A percentile compares a stretch with the other conserved stretches of the same genome.
Conservation (phyloP, 1,140 invertebrate species). For the Trachymyrmex cornetzi region DNA sequence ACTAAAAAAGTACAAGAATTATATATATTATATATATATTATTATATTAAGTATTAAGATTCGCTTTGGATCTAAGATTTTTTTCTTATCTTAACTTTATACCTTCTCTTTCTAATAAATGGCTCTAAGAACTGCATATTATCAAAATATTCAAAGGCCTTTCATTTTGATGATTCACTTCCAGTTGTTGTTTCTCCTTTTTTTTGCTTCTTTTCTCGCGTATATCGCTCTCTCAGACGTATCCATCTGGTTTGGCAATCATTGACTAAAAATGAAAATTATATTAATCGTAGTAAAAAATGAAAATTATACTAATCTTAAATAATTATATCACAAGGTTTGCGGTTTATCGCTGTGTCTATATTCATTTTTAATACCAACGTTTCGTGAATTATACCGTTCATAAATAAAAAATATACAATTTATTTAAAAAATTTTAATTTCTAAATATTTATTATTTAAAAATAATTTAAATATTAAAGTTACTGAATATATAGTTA, state of each 20-base stretch:
- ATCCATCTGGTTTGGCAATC: conserved; percentile 27
- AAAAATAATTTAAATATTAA: neutral
- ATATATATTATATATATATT: too few relatives aligned
- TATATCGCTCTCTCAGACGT: neutral
- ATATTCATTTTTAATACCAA: too few relatives aligned
- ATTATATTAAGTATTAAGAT: too few relatives aligned
- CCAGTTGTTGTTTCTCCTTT: conserved; percentile 8
- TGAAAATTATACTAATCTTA: too few relatives aligned
- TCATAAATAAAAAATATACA: neutral
- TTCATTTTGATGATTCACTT: conserved; percentile 5
- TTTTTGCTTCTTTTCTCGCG: conserved; percentile 1
- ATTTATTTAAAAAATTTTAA: neutral
- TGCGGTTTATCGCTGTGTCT: too few relatives aligned
- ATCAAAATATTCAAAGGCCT: neutral
- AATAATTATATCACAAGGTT: too few relatives aligned
- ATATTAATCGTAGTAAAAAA: neutral
- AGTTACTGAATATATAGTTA: neutral
- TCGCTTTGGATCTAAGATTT: too few relatives aligned
- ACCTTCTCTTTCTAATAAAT: conserved; percentile 18
- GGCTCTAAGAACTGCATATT: conserved; percentile 1
- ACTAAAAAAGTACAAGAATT: too few relatives aligned
- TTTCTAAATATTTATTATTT: neutral
- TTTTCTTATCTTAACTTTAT: neutral
- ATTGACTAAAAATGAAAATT: conserved; percentile 3
- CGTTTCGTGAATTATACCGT: too few relatives aligned